phyloP scores from a whole-genome alignment of 2,888 invertebrate species.

The Beris morrisii region DNA sequence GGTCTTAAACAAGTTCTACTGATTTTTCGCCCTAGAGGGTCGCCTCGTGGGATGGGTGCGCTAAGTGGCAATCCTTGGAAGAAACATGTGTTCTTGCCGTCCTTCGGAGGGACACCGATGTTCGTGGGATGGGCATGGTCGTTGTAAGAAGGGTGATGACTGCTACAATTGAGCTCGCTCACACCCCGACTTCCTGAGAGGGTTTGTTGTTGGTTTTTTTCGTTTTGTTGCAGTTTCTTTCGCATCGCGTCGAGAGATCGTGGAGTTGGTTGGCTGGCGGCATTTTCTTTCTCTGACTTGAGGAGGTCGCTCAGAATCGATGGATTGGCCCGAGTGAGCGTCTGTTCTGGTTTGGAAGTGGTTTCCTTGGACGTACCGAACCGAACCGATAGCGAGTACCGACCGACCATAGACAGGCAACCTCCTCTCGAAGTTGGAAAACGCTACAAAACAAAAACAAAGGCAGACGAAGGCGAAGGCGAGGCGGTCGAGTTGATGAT shows the following conservation, averaged over 20 bases:
- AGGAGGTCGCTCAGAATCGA: slow-evolving; percentile 25
- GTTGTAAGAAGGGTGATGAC: slow-evolving; percentile 6
- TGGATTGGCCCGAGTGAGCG: slow-evolving; percentile 24
- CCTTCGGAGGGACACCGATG: not conserved
- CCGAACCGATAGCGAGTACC: not conserved
- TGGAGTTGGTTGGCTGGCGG: slow-evolving; percentile 21
- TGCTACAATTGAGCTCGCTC: slow-evolving; percentile 11
- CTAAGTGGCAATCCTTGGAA: not conserved
- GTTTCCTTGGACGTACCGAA: slow-evolving; percentile 9
- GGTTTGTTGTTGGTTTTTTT: no score
- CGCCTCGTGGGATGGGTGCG: not conserved
- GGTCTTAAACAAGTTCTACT: slow-evolving; percentile 14
- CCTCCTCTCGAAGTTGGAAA: slow-evolving; percentile 1
- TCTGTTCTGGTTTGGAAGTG: slow-evolving; percentile 17
- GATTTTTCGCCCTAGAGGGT: not conserved
- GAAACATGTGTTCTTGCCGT: slow-evolving; percentile 21
- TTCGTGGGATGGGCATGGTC: not conserved
- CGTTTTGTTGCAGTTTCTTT: not conserved
- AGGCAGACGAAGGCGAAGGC: slow-evolving; percentile 11
- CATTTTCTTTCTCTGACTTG: slow-evolving; percentile 11
- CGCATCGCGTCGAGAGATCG: slow-evolving; percentile 4
- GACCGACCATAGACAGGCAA: slow-evolving; percentile 1
- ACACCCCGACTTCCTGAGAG: no score
- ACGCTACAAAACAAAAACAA: not conserved
- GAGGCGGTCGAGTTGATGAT: slow-evolving; percentile 28